Percentiles rank a stretch among this genome's conserved stretches.
phyloP scores from a whole-genome alignment of 2,888 invertebrate genomes.

The Tuberolachnus salignus region DNA sequence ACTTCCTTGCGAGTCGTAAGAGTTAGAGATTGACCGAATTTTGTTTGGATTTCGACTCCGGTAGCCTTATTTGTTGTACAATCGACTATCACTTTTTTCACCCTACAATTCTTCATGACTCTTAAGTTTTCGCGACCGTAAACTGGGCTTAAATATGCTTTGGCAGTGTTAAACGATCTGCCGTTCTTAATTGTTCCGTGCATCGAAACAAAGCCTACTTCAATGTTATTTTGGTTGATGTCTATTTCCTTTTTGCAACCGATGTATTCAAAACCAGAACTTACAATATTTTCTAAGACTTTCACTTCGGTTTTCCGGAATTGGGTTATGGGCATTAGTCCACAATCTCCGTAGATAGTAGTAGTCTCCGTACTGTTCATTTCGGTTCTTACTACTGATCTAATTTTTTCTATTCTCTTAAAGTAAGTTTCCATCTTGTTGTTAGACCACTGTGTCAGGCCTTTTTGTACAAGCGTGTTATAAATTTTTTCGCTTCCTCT shows the following conservation, averaged over 20 bases:
- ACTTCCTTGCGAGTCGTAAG: constrained; percentile 35
- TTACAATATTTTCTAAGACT: constrained; percentile 26
- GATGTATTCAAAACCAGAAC: constrained; percentile 37
- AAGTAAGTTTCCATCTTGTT: constrained; percentile 37
- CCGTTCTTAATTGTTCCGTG: constrained; percentile 41
- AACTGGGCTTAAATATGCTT: constrained; percentile 50
- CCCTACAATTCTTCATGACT: constrained; percentile 36
- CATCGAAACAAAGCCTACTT: constrained; percentile 50
- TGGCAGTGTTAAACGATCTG: constrained; percentile 34
- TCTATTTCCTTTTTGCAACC: constrained; percentile 37
- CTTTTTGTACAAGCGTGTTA: constrained; percentile 28
- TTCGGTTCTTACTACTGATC: neutral
- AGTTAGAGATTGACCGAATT: constrained; percentile 34
- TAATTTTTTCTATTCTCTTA: constrained; percentile 32
- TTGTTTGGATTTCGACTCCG: constrained; percentile 48
- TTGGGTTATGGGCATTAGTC: constrained; percentile 39
- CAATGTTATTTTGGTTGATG: constrained; percentile 40
- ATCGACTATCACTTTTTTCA: constrained; percentile 35
- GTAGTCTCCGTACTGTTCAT: too few species aligned
- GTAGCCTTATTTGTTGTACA: neutral
- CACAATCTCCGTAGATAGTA: constrained; percentile 38
- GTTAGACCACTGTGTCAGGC: constrained; percentile 42
- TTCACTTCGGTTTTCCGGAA: constrained; percentile 37
- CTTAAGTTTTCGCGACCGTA: constrained; percentile 39
- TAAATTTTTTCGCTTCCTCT: constrained; percentile 49